These are phyloP conservation scores for Pyrochroa serraticornis DNA, from an alignment of 2,888 invertebrate genomes.

Conservation along the genomic window DNA sequence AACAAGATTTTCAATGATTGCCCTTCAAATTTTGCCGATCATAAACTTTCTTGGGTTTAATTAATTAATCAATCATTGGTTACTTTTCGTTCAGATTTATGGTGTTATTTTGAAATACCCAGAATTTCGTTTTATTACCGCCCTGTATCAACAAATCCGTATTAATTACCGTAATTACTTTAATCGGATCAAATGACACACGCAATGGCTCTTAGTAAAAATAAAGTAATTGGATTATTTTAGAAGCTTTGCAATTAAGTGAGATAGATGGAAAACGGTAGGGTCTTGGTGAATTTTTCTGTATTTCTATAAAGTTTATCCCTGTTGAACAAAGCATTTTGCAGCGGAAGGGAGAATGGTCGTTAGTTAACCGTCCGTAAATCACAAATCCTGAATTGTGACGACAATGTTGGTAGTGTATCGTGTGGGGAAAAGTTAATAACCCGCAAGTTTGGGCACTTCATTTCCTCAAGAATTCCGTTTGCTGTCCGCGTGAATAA, in stretches of 20 bases:
- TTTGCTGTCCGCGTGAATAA: too few species aligned
- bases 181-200: not conserved
- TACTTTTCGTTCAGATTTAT: conserved; percentile 1
- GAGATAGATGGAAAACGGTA: not conserved
- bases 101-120: not conserved
- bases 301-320: too few species aligned
- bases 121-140: conserved; percentile 9
- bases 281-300: not conserved
- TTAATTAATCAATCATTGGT: conserved; percentile 10
- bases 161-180: conserved; percentile 10
- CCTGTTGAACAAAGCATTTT: too few species aligned
- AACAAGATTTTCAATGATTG: conserved; percentile 3
- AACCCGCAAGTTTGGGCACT: too few species aligned
- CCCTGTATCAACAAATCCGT: conserved; percentile 6
- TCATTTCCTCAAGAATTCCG: too few species aligned
- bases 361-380: too few species aligned
- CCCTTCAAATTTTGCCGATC: conserved; percentile 5
- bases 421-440: too few species aligned
- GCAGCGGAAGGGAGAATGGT: too few species aligned
- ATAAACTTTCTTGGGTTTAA: conserved; percentile 14
- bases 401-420: too few species aligned
- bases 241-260: not conserved
- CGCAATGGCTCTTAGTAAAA: conserved; percentile 2
- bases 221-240: not conserved
- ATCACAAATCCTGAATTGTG: too few species aligned